phyloP scores from a whole-genome alignment of 2,113 vertebrate genomes.

The Cranoglanis bouderius region DNA sequence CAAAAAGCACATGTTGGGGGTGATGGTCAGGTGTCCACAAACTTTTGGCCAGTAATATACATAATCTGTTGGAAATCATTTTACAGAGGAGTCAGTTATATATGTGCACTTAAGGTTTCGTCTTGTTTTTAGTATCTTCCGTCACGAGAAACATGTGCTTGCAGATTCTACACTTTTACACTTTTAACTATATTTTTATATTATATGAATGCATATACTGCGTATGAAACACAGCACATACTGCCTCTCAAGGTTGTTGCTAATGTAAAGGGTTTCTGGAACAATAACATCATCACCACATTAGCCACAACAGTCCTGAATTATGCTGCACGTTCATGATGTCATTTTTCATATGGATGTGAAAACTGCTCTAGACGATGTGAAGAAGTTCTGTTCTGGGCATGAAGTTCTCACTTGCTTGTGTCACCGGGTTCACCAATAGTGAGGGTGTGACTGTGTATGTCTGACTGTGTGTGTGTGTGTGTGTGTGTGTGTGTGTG shows the following conservation, averaged over 20 bases:
- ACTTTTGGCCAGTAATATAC: not conserved
- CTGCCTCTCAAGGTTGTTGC: not conserved
- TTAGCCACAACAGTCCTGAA: not conserved
- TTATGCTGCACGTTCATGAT: slow-evolving; percentile 31
- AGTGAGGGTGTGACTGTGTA: not conserved
- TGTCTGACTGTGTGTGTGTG: not conserved
- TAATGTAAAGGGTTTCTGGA: not conserved
- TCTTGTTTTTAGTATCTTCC: not conserved
- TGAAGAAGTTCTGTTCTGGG: slow-evolving; percentile 5
- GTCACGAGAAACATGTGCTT: not conserved
- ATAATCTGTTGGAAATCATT: not conserved
- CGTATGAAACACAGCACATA: not conserved
- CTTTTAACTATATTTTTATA: not conserved
- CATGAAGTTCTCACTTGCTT: not conserved
- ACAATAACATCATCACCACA: slow-evolving; percentile 22
- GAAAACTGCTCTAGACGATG: slow-evolving; percentile 21
- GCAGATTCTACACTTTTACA: not conserved
- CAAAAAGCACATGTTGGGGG: not conserved
- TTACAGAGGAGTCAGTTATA: not conserved
- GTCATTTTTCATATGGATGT: slow-evolving; percentile 41
- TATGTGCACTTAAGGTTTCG: not conserved
- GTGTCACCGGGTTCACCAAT: slow-evolving; percentile 16
- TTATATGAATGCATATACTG: not conserved
- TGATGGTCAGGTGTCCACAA: not conserved
- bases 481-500: slow-evolving; percentile 3